Conservation (phyloP, 2,797 vertebrate genomes). For the Poeciliopsis presidionis region DNA sequence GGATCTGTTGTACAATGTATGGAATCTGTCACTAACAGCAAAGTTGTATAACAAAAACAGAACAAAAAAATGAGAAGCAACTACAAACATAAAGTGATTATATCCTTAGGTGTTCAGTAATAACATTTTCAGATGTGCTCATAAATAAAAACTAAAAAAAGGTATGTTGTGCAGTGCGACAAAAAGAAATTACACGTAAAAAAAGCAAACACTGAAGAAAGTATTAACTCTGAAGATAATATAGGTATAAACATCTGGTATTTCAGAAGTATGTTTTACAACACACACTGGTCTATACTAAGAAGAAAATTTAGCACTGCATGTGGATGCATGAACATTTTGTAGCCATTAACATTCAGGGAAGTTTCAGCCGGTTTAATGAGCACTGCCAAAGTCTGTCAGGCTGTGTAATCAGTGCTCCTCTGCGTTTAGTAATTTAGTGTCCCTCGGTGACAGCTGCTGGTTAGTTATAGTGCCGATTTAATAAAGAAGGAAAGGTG, state of each 20-base stretch:
- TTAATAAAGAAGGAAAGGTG: slow-evolving; percentile 33
- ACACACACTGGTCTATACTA: slow-evolving; percentile 9
- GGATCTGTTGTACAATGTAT: background rate
- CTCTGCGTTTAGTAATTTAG: slow-evolving; percentile 41
- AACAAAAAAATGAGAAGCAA: background rate
- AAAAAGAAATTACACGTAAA: background rate
- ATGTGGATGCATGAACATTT: slow-evolving; percentile 23
- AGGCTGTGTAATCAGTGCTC: slow-evolving; percentile 43
- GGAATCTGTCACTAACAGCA: background rate
- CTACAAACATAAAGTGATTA: background rate
- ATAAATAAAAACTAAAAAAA: background rate
- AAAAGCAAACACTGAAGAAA: background rate
- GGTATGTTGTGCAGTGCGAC: background rate
- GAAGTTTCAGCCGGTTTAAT: slow-evolving; percentile 34
- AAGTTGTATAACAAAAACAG: slow-evolving; percentile 11
- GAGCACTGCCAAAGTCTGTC: slow-evolving; percentile 35
- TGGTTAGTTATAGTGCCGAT: slow-evolving; percentile 31
- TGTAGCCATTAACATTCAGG: slow-evolving; percentile 8
- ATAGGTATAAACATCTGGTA: slow-evolving; percentile 24
- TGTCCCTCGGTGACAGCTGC: slow-evolving; percentile 39
- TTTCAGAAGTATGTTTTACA: slow-evolving; percentile 37
- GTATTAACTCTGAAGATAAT: background rate
- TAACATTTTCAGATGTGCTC: slow-evolving; percentile 8
- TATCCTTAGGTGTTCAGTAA: slow-evolving; percentile 22
- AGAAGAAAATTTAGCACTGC: slow-evolving; percentile 21